Evolutionary conservation across 2,797 vertebrate genomes (phyloP), one percentile per base, ranked within the genome.

Genomic region (Amblyraja radiata): DNA sequence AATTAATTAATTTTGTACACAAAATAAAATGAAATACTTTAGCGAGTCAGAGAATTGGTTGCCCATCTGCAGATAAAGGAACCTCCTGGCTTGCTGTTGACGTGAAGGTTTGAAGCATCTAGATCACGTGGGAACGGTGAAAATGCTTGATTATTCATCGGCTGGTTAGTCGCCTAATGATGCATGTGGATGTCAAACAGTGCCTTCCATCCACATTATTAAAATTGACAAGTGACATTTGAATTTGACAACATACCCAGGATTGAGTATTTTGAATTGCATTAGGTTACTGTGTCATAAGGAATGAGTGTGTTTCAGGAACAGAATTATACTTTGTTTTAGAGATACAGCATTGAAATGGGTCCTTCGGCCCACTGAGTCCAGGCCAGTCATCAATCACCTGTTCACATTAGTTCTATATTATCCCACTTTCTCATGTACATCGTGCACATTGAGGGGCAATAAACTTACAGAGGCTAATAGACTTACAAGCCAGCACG

Each of bases 111-210:
- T 18, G 18, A 88, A 32, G 5, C 61, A 65, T 65, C 14, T 8
- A 88, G 28, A 14, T 65, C 1, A 88, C 28, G 6, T 61, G 6
- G 28, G 28, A 18, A n/a, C 36, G 61, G 36, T 88, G 28, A 63
- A 16, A 1, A 6, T 32, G 32, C 63, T 65, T 88, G 28, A 88
- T 88, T 84, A 84, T 61, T 58, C 54, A 68, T 1, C 36, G 61
- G 61, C 61, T 32, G 16, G n/a, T 88, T 39, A 88, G n/a, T 88
- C 84, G 68, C 84, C 68, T 88, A 32, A 88, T 68, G 61, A 88
- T 88, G 16, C 61, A 68, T 32, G 28, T 21, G 84, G 84, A 36
- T 65, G 61, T 58, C 80, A 83, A 88, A 18, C n/a, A 36, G 16
- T 36, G 63, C 68, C 81, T 32, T 88, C 61, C 63, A n/a, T 32